Evolutionary conservation across 2,888 invertebrate genomes (phyloP).

Genomic region (Ornithoptera priamus): DNA sequence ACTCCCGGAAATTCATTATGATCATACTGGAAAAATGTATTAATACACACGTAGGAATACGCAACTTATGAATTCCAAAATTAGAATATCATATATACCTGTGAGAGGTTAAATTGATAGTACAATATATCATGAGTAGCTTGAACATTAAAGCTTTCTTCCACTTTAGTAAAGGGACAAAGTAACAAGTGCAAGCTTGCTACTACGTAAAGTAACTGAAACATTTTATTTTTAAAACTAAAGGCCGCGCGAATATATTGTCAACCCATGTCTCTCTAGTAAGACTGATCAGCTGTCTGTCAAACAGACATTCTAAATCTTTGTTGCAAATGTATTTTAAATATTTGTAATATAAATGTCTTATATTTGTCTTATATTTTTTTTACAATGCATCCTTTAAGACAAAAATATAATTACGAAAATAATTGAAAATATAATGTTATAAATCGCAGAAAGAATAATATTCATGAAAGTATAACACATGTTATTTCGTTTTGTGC

Average conservation of each 20-base stretch:
- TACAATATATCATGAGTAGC: conserved; percentile 98
- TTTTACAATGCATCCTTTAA: background rate
- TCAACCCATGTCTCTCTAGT: conserved; percentile 53
- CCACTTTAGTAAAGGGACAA: conserved; percentile 99
- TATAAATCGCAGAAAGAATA: too few species aligned
- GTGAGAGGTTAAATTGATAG: conserved; percentile 88
- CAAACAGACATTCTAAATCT: background rate
- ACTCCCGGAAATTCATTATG: conserved; percentile 98
- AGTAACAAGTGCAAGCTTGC: conserved; percentile 89
- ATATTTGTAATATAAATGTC: background rate
- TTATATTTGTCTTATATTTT: background rate
- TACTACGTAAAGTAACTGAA: conserved; percentile 86
- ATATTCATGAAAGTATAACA: too few species aligned
- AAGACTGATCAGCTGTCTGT: conserved; percentile 31
- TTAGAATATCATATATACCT: conserved; percentile 83
- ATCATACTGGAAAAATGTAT: conserved; percentile 88
- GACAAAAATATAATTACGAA: background rate
- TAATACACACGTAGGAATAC: conserved; percentile 27
- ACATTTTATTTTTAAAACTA: conserved; percentile 77
- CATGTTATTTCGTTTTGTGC: too few species aligned
- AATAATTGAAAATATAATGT: background rate
- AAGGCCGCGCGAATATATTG: conserved; percentile 39
- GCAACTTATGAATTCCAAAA: conserved; percentile 55
- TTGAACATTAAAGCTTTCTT: conserved; percentile 99
- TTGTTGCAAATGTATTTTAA: background rate